phyloP scores from a whole-genome alignment of 2,113 vertebrate genomes.

The Prionailurus viverrinus region DNA sequence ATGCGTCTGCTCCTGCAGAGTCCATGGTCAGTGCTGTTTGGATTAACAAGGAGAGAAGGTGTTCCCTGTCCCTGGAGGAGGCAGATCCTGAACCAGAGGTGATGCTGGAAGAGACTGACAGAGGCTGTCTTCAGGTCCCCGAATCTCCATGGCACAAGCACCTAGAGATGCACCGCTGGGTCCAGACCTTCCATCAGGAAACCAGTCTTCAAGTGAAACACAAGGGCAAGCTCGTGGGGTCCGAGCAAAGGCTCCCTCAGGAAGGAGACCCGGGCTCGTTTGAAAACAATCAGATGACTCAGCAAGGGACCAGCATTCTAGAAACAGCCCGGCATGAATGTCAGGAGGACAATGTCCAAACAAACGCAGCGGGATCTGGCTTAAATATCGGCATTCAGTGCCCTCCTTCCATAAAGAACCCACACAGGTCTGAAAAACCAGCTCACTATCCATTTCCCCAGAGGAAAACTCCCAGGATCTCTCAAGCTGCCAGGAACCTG shows the following conservation, averaged over 20 bases:
- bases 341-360: background rate
- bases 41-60: slow-evolving; percentile 76
- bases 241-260: background rate
- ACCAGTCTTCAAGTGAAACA: background rate
- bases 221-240: background rate
- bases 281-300: background rate
- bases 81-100: background rate
- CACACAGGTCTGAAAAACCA: background rate
- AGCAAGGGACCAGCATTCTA: background rate
- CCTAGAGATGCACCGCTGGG: slow-evolving; percentile 53
- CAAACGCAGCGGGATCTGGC: background rate
- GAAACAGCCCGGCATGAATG: background rate
- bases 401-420: background rate
- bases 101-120: background rate
- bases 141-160: slow-evolving; percentile 52
- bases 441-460: slow-evolving; percentile 80
- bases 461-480: slow-evolving; percentile 77
- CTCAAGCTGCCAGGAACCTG: slow-evolving; percentile 77
- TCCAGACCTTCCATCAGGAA: slow-evolving; percentile 29
- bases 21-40: slow-evolving; percentile 66
- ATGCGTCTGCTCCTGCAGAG: background rate
- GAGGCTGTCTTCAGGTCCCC: background rate
- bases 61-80: background rate
- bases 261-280: background rate
- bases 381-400: fast-evolving